These are phyloP conservation scores for Alcedo atthis DNA, from an alignment of 2,797 vertebrate genomes.

Conservation along the genomic window DNA sequence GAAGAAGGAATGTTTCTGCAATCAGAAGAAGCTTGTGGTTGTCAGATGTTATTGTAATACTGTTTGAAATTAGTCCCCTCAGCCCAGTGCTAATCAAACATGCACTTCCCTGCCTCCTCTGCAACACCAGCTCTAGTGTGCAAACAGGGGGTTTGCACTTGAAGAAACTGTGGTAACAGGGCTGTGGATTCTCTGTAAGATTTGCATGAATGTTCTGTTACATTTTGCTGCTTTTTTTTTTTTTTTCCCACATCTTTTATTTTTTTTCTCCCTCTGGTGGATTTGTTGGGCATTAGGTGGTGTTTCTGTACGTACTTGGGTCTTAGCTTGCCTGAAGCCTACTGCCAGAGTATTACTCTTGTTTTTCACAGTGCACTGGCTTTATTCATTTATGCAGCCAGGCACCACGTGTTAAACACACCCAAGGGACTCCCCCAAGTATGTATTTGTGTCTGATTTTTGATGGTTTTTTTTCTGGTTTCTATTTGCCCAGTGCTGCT, in stretches of 20 bases:
- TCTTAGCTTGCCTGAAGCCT: not conserved
- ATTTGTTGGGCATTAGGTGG: not conserved
- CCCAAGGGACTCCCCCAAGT: not conserved
- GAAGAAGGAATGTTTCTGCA: not conserved
- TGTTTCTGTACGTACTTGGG: fast-evolving
- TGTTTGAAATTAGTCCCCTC: not conserved
- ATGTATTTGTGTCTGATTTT: not conserved
- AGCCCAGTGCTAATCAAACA: not conserved
- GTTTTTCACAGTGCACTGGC: not conserved
- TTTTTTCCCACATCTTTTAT: too few species aligned
- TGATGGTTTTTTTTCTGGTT: not conserved
- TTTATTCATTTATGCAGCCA: not conserved
- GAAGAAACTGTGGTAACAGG: not conserved
- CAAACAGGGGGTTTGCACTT: not conserved
- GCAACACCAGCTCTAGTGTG: not conserved
- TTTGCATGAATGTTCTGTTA: not conserved
- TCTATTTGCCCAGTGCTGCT: not conserved
- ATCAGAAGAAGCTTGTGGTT: not conserved
- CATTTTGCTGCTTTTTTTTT: too few species aligned
- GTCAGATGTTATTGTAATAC: fast-evolving
- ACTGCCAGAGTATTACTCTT: fast-evolving
- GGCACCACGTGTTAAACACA: not conserved
- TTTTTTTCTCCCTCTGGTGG: not conserved
- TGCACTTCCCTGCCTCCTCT: not conserved
- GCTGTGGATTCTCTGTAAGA: not conserved